Evolutionary conservation across 2,797 vertebrate genomes (phyloP), one percentile per base, ranked within the genome.

Genomic region (Anomalospiza imberbis): DNA sequence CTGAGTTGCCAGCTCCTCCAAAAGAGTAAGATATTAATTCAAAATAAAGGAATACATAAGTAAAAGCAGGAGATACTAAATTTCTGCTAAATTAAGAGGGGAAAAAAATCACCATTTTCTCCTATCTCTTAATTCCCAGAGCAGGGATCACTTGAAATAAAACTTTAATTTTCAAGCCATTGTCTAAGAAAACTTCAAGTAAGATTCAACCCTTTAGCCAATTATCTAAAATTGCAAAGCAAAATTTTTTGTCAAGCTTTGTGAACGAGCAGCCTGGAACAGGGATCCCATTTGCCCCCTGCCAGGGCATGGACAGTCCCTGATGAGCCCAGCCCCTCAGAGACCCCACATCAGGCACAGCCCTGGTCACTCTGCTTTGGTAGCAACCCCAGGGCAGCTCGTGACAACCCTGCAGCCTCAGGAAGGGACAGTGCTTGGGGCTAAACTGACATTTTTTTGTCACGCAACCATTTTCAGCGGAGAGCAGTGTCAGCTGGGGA

Each of bases 161-260:
- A 84, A 74, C 36, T 48, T 91, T 81, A 29, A 77, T 65, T 79
- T 87, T 82, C 83, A 95, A 95, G 81, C 74, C 63, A 85, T 22
- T 75, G 18, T 76, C 93, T 93, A 97, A 85, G 88, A 91, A 84
- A 93, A 93, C 50, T 83, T 65, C 78, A 89, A 71, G 31, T 65
- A 67, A 94, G 75, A 88, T 32, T 76, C 77, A 66, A 61, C 68
- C 72, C 22, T 44, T 74, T 74, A 94, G 55, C 76, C 82, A 94
- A 51, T 73, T 80, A 80, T 50, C 60, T 68, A 68, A 85, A 94
- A 97, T 75, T 96, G 96, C 97, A 97, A 96, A 96, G 95, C 95
- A 97, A 97, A 84, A 91, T 61, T 70, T 34, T 40, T 13, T 22
- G 25, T 18, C 15, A 18, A 8, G 31, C 13, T 48, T 7, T 15